Base-by-base conservation (phyloP, 2,113 vertebrate genomes). In the Vimba vimba region DNA sequence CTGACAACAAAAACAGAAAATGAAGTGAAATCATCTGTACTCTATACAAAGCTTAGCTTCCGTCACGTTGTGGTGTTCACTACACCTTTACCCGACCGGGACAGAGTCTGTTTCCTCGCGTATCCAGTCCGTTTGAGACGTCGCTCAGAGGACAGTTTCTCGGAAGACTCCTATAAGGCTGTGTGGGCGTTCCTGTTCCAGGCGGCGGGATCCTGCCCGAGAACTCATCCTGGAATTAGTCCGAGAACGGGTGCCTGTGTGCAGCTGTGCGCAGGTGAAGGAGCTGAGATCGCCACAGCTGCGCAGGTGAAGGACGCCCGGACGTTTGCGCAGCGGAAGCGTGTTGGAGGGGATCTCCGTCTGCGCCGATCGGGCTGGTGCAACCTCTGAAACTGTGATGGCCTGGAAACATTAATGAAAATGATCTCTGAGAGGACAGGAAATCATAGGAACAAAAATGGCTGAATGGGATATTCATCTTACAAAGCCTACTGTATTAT, bases 231-330 rank as follows among this genome's bases (percentile, higher is more conserved):
- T 78, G n/a, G 88, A 87, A 76, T 83, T 59, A 55, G 52, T 68
- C 57, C 86, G 79, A 33, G 92, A 39, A 85, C 21, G 59, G 21
- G 74, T 13, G 13, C 21, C 79, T 47, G 85, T 12, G 0, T 91
- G 86, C 0, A 89, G 77, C 64, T 94, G 91, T 0, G 62, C 85
- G 0, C 87, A 87, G 25, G 92, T 93, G 30, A 95, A 97, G 79
- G 94, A 95, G 90, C 95, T 96, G 50, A 96, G 90, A 86, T 97
- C 96, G 0, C 96, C 97, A 8, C 96, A 96, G 88, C 94, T 97
- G 62, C 88, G 85, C 85, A 96, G 93, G 83, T 97, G 93, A 71
- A 97, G 88, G 87, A 96, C 39, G 27, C 91, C 91, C 0, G 95
- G 90, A 6, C 82, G 91, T 15, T 84, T 86, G 75, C 91, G 87